Conservation (phyloP, 2,113 vertebrate species). For the Procavia capensis region DNA sequence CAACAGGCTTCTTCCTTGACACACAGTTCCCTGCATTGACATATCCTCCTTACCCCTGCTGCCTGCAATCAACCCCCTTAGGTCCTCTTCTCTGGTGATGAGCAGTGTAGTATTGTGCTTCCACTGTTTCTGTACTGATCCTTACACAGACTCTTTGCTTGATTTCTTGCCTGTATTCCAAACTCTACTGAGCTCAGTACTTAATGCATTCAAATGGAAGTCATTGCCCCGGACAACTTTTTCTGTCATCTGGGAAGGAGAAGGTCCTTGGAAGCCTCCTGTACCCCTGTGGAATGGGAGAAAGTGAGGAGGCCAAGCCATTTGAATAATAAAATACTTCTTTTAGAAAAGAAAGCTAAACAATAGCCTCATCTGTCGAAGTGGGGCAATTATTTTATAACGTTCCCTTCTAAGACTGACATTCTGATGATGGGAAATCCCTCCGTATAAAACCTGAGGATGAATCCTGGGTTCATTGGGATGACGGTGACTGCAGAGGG, state of each 20-base stretch:
- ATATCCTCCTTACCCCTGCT: accelerated
- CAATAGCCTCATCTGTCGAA: neutral
- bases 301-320: neutral
- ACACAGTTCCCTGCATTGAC: neutral
- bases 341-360: slow-evolving; percentile 28
- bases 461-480: neutral
- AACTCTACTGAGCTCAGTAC: neutral
- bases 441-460: neutral
- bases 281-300: neutral
- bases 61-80: too few species aligned
- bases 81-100: neutral
- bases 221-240: neutral
- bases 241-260: neutral
- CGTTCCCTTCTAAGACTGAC: neutral
- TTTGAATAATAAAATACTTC: neutral
- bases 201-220: neutral
- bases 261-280: neutral
- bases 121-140: neutral
- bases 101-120: accelerated
- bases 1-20: neutral
- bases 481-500: too few species aligned
- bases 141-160: neutral
- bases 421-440: neutral
- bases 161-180: neutral
- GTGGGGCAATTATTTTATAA: neutral